phyloP scores from a whole-genome alignment of 2,797 vertebrate genomes.

The Coreius guichenoti region DNA sequence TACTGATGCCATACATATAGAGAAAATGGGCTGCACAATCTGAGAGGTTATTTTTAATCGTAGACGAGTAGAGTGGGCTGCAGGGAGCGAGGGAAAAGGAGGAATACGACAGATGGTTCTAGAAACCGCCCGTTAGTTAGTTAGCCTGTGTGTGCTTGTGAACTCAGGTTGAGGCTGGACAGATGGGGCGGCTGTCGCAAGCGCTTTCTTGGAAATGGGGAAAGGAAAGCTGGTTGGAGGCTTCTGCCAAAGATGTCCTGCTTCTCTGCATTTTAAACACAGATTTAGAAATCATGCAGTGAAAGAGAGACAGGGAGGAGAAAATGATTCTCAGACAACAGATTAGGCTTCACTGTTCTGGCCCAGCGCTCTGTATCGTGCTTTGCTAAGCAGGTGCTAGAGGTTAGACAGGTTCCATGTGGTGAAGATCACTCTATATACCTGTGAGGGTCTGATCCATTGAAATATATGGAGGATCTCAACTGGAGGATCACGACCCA shows the following conservation, averaged over 20 bases:
- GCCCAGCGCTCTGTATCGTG: conserved; percentile 58
- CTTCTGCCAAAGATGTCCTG: conserved; percentile 77
- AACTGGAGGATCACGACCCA: not conserved
- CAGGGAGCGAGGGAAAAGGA: conserved; percentile 56
- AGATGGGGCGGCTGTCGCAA: conserved; percentile 74
- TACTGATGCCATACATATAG: conserved; percentile 14
- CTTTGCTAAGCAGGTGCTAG: conserved; percentile 69
- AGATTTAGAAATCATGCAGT: conserved; percentile 80
- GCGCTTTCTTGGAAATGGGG: conserved; percentile 76
- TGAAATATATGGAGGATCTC: conserved; percentile 11
- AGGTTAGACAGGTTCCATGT: conserved; percentile 59
- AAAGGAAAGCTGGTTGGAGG: conserved; percentile 73
- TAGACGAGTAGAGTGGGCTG: conserved; percentile 52
- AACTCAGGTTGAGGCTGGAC: conserved; percentile 82
- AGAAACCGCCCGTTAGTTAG: conserved; percentile 79
- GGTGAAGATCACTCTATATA: conserved; percentile 4
- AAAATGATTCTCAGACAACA: conserved; percentile 55
- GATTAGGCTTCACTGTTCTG: conserved; percentile 61
- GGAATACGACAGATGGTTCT: conserved; percentile 82
- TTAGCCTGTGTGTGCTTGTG: conserved; percentile 74
- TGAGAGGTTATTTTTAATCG: conserved; percentile 55
- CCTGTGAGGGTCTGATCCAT: not conserved
- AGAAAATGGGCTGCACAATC: conserved; percentile 20
- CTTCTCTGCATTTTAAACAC: conserved; percentile 79
- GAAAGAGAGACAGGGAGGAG: conserved; percentile 31